Base-by-base conservation (phyloP, 2,888 invertebrate species). In the Harmothoe impar region DNA sequence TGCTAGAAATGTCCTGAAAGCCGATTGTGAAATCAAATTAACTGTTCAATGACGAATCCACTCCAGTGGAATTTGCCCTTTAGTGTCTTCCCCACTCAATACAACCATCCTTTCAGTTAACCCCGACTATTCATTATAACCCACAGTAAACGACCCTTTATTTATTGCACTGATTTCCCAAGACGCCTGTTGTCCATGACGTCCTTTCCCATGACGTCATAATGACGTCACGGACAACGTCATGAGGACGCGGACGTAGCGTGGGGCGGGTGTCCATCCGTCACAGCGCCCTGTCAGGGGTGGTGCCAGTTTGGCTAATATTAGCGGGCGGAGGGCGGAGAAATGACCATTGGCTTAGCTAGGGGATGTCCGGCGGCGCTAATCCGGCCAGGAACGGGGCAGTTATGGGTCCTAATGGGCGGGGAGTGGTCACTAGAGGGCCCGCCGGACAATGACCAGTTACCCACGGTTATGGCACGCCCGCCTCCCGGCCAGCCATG, bases 241-340 rank as follows among this genome's bases (percentile, higher is more conserved):
- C 72, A 72, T 29, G 72, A 29, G n/a, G 25, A 72, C 72, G 29
- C 5, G n/a, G 29, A 72, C 31, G 72, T 3, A 3, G 15, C 7
- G 29, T 25, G 15, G n/a, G 31, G 72, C 72, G n/a, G 33, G 33
- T 43, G 84, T 35, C 84, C 84, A 84, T 84, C 84, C 84, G 43
- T 84, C 84, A 84, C 20, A 20, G 20, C 84, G 23, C 12, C n/a
- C 84, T 84, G 84, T 84, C 84, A 84, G 35, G 43, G 43, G 3
- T 10, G 23, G 43, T 84, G 84, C 84, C 84, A 84, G 84, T 84
- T 84, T 84, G 84, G 84, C 84, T 84, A 84, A 84, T 84, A 84
- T 84, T 84, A 84, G 84, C 84, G 84, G 84, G 43, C 84, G 33
- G 84, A 5, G 43, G 84, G 33, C 84, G 51, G 84, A 84, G 84